Conservation (phyloP, 1,140 invertebrate genomes). For the Diachasma alloeum region DNA sequence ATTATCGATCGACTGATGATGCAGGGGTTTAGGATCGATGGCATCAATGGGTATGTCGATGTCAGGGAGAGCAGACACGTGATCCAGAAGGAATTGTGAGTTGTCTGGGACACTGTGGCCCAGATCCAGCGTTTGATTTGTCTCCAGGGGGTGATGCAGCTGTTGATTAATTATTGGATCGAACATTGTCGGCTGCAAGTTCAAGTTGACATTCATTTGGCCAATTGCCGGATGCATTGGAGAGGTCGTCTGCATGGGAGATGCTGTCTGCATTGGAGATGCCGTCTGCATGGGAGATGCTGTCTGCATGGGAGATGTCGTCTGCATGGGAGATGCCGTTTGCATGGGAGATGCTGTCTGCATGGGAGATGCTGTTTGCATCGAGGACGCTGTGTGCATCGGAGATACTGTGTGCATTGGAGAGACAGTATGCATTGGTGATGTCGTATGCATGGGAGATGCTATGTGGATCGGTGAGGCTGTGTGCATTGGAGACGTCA, state of each 20-base stretch:
- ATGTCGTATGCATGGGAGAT: conserved; percentile 58
- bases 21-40: conserved; percentile 40
- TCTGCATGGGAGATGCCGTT: conserved; percentile 25
- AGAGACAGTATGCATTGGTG: conserved; percentile 58
- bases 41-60: conserved; percentile 54
- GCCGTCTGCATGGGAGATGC: conserved; percentile 46
- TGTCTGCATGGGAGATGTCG: conserved; percentile 45
- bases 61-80: conserved; percentile 52
- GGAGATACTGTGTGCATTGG: conserved; percentile 49
- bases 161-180: conserved; percentile 58
- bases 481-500: conserved; percentile 46
- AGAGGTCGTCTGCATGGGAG: conserved; percentile 48
- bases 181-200: conserved; percentile 52
- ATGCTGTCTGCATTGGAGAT: conserved; percentile 57
- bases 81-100: conserved; percentile 55
- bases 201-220: conserved; percentile 37
- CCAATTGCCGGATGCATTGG: conserved; percentile 50
- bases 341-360: conserved; percentile 24
- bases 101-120: conserved; percentile 45
- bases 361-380: background rate
- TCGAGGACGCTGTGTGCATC: conserved; percentile 61
- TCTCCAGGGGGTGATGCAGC: conserved; percentile 46
- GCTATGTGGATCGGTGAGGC: conserved; percentile 45
- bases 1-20: background rate
- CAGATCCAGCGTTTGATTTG: conserved; percentile 48